phyloP scores from a whole-genome alignment of 2,797 vertebrate species.

The Lithobates pipiens region DNA sequence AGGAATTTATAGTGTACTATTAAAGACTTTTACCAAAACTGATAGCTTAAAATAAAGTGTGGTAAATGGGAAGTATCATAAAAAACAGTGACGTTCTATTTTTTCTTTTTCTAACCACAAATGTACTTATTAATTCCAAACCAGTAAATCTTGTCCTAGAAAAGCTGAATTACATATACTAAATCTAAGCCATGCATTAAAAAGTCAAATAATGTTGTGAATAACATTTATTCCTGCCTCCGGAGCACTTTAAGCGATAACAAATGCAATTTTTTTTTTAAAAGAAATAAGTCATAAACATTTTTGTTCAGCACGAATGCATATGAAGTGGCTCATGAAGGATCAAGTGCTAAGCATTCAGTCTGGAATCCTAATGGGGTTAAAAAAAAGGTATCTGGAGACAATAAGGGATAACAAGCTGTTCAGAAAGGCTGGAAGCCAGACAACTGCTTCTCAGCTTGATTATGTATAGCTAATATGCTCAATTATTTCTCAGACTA shows the following conservation, averaged over 20 bases:
- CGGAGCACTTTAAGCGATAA: neutral
- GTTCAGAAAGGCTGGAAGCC: constrained; percentile 35
- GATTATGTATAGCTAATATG: constrained; percentile 8
- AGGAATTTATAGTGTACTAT: neutral
- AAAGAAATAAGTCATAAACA: constrained; percentile 42
- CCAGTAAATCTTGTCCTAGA: constrained; percentile 18
- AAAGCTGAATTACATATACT: neutral
- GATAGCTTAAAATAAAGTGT: constrained; percentile 10
- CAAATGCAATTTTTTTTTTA: constrained; percentile 37
- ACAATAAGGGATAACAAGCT: constrained; percentile 48
- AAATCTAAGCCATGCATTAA: constrained; percentile 15
- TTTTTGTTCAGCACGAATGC: constrained; percentile 39
- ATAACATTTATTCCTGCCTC: constrained; percentile 17
- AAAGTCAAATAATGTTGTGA: constrained; percentile 27
- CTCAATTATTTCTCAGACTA: neutral
- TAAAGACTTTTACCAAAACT: constrained; percentile 3
- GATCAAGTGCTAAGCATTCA: constrained; percentile 31
- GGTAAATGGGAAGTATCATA: constrained; percentile 7
- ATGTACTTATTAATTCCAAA: constrained; percentile 25
- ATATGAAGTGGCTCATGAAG: constrained; percentile 47
- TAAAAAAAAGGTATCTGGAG: constrained; percentile 45
- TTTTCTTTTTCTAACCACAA: constrained; percentile 18
- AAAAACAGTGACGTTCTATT: constrained; percentile 20
- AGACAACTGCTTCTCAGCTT: constrained; percentile 33
- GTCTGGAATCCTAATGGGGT: constrained; percentile 36